phyloP scores from a whole-genome alignment of 1,140 invertebrate genomes.

The Scylla paramamosain region DNA sequence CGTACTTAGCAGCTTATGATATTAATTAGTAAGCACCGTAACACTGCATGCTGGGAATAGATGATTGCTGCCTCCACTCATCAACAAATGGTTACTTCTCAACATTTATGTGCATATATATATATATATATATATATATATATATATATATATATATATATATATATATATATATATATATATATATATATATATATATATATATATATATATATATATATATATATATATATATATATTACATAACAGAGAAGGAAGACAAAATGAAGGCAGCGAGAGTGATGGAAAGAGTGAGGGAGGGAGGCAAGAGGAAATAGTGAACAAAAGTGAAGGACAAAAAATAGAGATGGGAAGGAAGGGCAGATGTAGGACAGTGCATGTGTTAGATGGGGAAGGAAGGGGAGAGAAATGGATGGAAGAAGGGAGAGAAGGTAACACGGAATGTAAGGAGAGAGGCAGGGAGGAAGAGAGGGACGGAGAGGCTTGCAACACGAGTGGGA shows the following conservation, averaged over 20 bases:
- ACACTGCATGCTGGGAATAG: not conserved
- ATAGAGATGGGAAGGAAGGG: too few species aligned
- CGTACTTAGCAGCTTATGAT: not conserved
- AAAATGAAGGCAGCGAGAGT: not conserved
- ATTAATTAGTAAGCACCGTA: not conserved
- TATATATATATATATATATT: slow-evolving; percentile 27
- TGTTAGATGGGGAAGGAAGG: too few species aligned
- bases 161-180: slow-evolving; percentile 38
- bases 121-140: slow-evolving; percentile 33
- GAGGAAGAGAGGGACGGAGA: not conserved
- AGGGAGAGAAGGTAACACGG: not conserved
- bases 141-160: slow-evolving; percentile 38
- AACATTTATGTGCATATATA: not conserved
- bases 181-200: slow-evolving; percentile 35
- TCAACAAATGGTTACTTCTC: too few species aligned
- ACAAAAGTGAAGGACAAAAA: too few species aligned
- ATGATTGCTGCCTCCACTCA: too few species aligned
- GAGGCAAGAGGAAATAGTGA: too few species aligned
- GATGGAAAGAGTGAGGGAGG: not conserved
- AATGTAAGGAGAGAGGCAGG: not conserved
- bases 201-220: slow-evolving; percentile 32
- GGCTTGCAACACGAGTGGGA: too few species aligned
- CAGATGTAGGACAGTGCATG: too few species aligned
- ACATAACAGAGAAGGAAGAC: not conserved
- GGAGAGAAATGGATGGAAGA: not conserved